Conservation (phyloP, 92 coral and sea anemone genomes). For the Isaurus tuberculatus region DNA sequence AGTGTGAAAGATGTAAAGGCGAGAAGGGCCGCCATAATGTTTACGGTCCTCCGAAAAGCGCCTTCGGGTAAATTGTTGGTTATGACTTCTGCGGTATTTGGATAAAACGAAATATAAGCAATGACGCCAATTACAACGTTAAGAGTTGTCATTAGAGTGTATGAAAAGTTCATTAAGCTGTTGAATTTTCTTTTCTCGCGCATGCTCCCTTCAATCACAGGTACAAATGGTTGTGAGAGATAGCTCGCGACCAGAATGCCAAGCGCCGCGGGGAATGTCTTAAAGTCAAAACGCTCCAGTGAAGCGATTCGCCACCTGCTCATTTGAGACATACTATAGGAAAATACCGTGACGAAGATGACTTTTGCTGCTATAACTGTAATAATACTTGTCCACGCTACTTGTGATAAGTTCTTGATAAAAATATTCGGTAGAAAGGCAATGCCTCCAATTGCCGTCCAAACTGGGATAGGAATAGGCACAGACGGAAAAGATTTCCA, state of each 20-base stretch:
- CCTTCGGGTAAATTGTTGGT: slow-evolving; percentile 94
- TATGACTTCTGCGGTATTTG: slow-evolving; percentile 88
- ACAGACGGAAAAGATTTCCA: slow-evolving; percentile 74
- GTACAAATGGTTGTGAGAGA: slow-evolving; percentile 96
- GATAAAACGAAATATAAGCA: slow-evolving; percentile 86
- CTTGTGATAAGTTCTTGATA: slow-evolving; percentile 88
- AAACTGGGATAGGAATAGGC: slow-evolving; percentile 68
- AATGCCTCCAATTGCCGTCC: slow-evolving; percentile 86
- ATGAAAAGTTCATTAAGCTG: slow-evolving; percentile 73
- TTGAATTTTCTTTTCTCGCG: slow-evolving; percentile 77
- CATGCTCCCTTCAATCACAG: slow-evolving; percentile 97
- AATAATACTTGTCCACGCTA: slow-evolving; percentile 95
- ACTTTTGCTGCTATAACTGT: slow-evolving; percentile 87
- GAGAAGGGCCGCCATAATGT: slow-evolving; percentile 88
- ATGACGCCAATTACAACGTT: slow-evolving; percentile 90
- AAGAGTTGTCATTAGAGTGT: slow-evolving; percentile 79
- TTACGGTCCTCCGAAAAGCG: slow-evolving; percentile 76
- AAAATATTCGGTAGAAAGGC: slow-evolving; percentile 88
- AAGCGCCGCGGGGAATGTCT: slow-evolving; percentile 89
- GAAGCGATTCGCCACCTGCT: slow-evolving; percentile 81
- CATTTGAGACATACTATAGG: slow-evolving; percentile 74
- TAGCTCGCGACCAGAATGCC: slow-evolving; percentile 96
- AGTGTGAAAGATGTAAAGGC: slow-evolving; percentile 93
- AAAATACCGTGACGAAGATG: slow-evolving; percentile 85
- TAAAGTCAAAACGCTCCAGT: slow-evolving; percentile 73